Base-by-base conservation (phyloP, 2,797 vertebrate genomes). In the Poliocrania exsul region DNA sequence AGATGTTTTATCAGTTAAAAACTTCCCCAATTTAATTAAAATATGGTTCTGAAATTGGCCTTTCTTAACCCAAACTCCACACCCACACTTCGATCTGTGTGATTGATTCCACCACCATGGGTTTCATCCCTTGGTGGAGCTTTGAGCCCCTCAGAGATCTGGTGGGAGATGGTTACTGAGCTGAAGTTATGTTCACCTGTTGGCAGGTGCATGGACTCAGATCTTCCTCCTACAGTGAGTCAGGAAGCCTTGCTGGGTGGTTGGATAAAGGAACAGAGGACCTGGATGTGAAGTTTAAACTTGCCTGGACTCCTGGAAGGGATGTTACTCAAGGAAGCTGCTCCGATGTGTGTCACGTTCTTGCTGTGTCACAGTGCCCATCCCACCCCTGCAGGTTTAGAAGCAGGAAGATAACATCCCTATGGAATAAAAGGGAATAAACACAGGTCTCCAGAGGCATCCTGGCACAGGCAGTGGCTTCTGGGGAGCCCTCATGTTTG, bases 1-100 rank as follows among this genome's bases (percentile, higher is more conserved):
- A 88, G 91, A 96, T 73, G 84, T 44, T 81, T 97, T 93, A 96
- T 96, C 97, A 95, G 94, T 96, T 94, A 83, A 92, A 93, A 96
- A 92, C 54, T 82, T 84, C 74, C 85, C 25, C 88, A 23, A 37
- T 96, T 96, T 96, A 96, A 97, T 97, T 96, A 89, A 95, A 96
- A 88, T 86, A 87, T 53, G 81, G 57, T 77, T 94, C 40, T 77
- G 74, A 38, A 71, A 87, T 42, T 6, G 86, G 84, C 69, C 80
- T 91, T 85, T 53, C 58, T 81, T 58, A 44, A 86, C 72, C 89
- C 38, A 71, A 46, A 61, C 87, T 83, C 69, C 16, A 31, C 53
- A 71, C 79, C 75, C 37, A 65, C 46, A 2, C 25, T 74, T 75
- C 82, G 80, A 49, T 42, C 87, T 51, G 69, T 28, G 47, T 83